A percentile compares a stretch with the other conserved stretches of the same genome.
Evolutionary conservation across 2,113 vertebrate genomes (phyloP).

Genomic region (Eidolon helvum): DNA sequence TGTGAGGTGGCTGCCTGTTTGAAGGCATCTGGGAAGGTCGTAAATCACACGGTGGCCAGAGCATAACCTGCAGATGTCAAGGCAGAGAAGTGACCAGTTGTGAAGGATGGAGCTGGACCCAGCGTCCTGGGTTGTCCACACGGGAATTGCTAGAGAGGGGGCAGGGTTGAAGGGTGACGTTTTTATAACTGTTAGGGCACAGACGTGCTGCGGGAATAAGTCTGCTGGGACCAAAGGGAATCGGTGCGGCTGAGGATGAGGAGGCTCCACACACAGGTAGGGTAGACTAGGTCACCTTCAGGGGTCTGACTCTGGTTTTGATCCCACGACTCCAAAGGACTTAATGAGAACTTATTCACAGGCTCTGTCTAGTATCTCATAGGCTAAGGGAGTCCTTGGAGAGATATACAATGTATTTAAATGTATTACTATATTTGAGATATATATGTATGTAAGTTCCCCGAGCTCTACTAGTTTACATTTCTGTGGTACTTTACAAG

Average conservation of each 20-base stretch:
- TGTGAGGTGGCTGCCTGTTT: not conserved
- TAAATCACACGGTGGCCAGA: not conserved
- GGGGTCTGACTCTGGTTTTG: not conserved
- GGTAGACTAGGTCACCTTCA: not conserved
- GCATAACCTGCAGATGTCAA: not conserved
- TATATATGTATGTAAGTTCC: not conserved
- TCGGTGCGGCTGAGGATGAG: not conserved
- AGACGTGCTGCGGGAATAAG: not conserved
- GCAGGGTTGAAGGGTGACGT: not conserved
- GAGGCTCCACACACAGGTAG: not conserved
- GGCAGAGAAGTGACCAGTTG: not conserved
- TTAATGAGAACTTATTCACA: not conserved
- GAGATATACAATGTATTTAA: too few species aligned
- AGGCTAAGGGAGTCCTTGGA: not conserved
- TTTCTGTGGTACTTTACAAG: not conserved
- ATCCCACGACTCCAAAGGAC: not conserved
- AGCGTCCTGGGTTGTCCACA: not conserved
- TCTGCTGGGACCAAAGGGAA: not conserved
- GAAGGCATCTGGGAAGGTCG: slow-evolving; percentile 21
- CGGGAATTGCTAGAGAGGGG: not conserved
- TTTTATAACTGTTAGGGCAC: not conserved
- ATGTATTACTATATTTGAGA: not conserved
- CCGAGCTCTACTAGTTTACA: not conserved
- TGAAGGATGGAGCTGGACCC: not conserved
- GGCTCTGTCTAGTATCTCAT: not conserved